phyloP scores from a whole-genome alignment of 2,113 vertebrate genomes.

The Toxotes jaculatrix region DNA sequence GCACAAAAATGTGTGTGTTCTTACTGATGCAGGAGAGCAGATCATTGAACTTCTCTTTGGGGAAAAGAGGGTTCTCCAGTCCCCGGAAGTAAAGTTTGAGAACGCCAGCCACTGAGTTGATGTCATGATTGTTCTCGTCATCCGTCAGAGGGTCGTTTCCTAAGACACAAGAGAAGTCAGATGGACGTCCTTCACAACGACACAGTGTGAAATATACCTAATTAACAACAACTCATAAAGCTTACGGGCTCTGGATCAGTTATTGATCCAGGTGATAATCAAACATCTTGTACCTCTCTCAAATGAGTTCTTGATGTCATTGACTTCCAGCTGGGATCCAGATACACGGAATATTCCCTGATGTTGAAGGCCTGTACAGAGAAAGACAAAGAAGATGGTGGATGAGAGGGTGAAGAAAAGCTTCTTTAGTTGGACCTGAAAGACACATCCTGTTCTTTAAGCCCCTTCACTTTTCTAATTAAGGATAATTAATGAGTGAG shows the following conservation, averaged over 20 bases:
- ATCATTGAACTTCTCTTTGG: slow-evolving; percentile 98
- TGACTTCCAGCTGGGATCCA: slow-evolving; percentile 98
- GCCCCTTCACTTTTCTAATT: slow-evolving; percentile 67
- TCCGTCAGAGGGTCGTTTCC: slow-evolving; percentile 97
- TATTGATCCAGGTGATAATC: background rate
- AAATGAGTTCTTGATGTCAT: slow-evolving; percentile 99
- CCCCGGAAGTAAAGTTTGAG: slow-evolving; percentile 98
- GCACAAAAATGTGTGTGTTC: slow-evolving; percentile 65
- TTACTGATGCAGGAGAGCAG: slow-evolving; percentile 98
- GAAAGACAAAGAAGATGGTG: slow-evolving; percentile 9
- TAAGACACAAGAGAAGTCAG: slow-evolving; percentile 71
- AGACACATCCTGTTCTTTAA: slow-evolving; percentile 57
- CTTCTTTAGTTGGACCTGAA: slow-evolving; percentile 28
- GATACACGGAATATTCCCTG: slow-evolving; percentile 98
- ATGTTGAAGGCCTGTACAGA: slow-evolving; percentile 92
- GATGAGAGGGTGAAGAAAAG: background rate
- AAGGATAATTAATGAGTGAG: slow-evolving; percentile 67
- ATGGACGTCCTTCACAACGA: background rate
- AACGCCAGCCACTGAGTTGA: slow-evolving; percentile 98
- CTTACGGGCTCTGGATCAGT: too few relatives aligned
- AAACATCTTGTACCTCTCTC: slow-evolving; percentile 90
- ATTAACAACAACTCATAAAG: background rate
- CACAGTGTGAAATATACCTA: background rate
- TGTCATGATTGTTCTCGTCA: slow-evolving; percentile 97
- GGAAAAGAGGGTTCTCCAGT: slow-evolving; percentile 98